phyloP scores from a whole-genome alignment of 2,113 vertebrate species.

The Deroptyus accipitrinus region DNA sequence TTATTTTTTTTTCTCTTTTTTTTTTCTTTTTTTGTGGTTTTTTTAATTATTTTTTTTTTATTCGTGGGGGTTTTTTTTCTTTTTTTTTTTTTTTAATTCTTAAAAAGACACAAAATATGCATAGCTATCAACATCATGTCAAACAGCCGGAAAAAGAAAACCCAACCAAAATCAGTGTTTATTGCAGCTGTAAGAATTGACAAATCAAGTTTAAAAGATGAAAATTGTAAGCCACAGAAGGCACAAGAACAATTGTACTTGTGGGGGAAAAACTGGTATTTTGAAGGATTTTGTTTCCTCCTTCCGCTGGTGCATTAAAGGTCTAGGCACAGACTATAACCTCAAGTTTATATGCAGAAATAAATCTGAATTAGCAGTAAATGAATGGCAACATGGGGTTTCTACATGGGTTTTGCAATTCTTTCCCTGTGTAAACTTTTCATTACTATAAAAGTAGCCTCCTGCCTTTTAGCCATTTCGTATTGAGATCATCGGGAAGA shows the following conservation, averaged over 20 bases:
- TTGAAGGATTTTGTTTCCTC: constrained; percentile 78
- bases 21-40: constrained; percentile 53
- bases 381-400: constrained; percentile 60
- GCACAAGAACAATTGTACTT: constrained; percentile 84
- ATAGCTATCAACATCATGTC: constrained; percentile 84
- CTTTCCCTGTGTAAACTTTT: constrained; percentile 65
- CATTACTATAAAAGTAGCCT: constrained; percentile 51
- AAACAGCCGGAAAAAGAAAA: constrained; percentile 70
- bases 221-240: constrained; percentile 83
- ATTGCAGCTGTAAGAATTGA: constrained; percentile 81
- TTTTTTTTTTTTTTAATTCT: constrained; percentile 67
- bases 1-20: constrained; percentile 55
- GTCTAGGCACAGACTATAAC: constrained; percentile 85
- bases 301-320: constrained; percentile 88
- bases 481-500: constrained; percentile 19
- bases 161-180: constrained; percentile 75
- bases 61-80: constrained; percentile 13
- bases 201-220: constrained; percentile 80
- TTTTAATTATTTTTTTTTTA: constrained; percentile 50
- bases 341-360: constrained; percentile 82
- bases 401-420: constrained; percentile 57
- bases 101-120: constrained; percentile 88
- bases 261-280: constrained; percentile 80
- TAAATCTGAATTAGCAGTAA: constrained; percentile 71
- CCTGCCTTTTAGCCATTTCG: constrained; percentile 55